A percentile compares a stretch with the other conserved stretches of the same genome.
phyloP scores from a whole-genome alignment of 2,113 vertebrate genomes.

The Riparia riparia region DNA sequence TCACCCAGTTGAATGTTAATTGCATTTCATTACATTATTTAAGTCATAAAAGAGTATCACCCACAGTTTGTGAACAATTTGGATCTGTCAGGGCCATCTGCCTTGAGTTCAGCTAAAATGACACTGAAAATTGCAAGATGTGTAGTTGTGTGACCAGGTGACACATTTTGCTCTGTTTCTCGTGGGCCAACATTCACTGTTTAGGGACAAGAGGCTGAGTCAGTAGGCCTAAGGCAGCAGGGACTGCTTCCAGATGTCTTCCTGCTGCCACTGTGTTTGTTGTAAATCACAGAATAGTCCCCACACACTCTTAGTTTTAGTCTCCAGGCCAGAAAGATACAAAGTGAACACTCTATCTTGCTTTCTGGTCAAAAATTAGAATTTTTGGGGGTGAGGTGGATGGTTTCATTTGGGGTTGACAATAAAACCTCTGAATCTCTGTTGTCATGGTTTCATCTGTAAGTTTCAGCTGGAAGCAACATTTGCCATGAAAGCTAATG shows the following conservation, averaged over 20 bases:
- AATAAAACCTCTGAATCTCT: background rate
- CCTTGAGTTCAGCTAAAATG: background rate
- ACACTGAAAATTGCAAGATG: background rate
- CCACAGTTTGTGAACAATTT: background rate
- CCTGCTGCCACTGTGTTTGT: background rate
- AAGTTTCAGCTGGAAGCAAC: background rate
- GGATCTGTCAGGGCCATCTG: background rate
- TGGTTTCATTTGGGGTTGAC: background rate
- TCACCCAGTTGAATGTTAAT: background rate
- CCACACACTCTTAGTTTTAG: background rate
- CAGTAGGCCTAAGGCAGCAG: background rate
- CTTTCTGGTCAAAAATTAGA: background rate
- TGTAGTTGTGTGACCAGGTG: background rate
- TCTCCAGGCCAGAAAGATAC: background rate
- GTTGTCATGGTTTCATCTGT: background rate
- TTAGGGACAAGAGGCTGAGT: background rate
- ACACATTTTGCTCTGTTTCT: background rate
- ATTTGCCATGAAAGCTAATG: constrained; percentile 32
- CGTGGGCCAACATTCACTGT: rapidly evolving
- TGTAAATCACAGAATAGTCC: background rate
- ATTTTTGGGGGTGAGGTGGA: background rate
- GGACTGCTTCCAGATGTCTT: background rate
- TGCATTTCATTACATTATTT: background rate
- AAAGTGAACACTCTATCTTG: background rate
- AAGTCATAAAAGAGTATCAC: background rate